A percentile compares a stretch with the other conserved stretches of the same genome.
Evolutionary conservation across 1,140 invertebrate genomes (phyloP).

Genomic region (Pseudomyrmex pallidus): DNA sequence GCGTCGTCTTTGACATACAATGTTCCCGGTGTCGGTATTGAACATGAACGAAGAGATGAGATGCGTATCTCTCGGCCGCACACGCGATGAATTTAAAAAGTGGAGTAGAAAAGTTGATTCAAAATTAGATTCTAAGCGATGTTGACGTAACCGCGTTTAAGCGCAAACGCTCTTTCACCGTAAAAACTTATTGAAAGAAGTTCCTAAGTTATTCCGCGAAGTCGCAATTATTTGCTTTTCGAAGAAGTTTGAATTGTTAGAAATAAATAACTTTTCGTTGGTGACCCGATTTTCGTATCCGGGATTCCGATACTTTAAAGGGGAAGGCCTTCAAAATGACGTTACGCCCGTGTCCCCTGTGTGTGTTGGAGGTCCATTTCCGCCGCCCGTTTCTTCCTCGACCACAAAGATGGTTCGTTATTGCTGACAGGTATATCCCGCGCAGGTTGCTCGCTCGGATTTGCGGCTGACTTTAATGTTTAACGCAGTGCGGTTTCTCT

Average conservation of each 20-base stretch:
- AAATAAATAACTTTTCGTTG: background rate
- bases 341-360: conserved; percentile 24
- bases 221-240: background rate
- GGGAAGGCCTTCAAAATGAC: background rate
- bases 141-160: background rate
- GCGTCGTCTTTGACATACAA: background rate
- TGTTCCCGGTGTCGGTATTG: background rate
- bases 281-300: background rate
- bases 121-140: background rate
- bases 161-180: background rate
- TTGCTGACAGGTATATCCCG: conserved; percentile 60
- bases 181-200: background rate
- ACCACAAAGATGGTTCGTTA: conserved; percentile 66
- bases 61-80: too few species aligned
- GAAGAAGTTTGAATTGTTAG: background rate
- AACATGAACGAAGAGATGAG: background rate
- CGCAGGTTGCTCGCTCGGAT: conserved; percentile 62
- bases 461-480: conserved; percentile 63
- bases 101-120: background rate
- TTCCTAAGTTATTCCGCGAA: background rate
- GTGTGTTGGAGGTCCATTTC: conserved; percentile 40
- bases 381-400: conserved; percentile 8
- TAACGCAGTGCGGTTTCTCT: conserved; percentile 58
- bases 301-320: background rate
- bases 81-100: too few species aligned